Evolutionary conservation across 2,797 vertebrate species (phyloP), one percentile per base, ranked within the genome.

Genomic region (Syngnathus acus): DNA sequence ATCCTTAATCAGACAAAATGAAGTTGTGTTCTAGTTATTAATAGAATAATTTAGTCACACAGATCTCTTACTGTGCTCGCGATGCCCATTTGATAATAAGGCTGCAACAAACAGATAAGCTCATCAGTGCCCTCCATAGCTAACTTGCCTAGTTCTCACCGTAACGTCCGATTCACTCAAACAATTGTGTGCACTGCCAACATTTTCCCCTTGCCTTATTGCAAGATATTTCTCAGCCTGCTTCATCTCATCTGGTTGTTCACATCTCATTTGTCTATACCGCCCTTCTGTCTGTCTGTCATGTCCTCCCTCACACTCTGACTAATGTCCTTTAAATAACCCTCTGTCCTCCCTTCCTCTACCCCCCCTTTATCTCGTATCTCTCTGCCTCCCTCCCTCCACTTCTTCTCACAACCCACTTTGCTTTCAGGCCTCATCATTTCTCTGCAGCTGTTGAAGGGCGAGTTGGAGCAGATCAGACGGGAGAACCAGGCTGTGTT

Each of bases 391-490:
- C 71, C 64, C 70, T 68, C 62, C 68, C 26, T 26, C 26, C 68
- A 62, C 59, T 57, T 70, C 66, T 64, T 51, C 64, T 71, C 40
- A 60, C 62, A 26, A n/a, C 40, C 72, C 39, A 64, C 50, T 59
- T 68, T 14, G 16, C 57, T 73, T 32, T 58, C 81, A 99, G 97
- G 97, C 72, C 87, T 99, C 81, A 95, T 97, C 65, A 96, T 99
- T 87, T 97, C 96, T 70, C 92, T 99, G 79, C 97, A 99, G 86
- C 87, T 99, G 74, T 90, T 99, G 66, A 93, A 96, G 62, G 97
- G 97, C 69, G 97, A 99, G 83, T 93, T 98, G 82, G 97, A 99
- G 74, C 95, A 97, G 85, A 96, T 99, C 80, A 90, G 96, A 77
- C 91, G 97, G 76, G 97, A 99, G 77, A 97, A 96, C 81, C 94